Conservation (phyloP, 2,888 invertebrate species). For the Caenorhabditis sp. region DNA sequence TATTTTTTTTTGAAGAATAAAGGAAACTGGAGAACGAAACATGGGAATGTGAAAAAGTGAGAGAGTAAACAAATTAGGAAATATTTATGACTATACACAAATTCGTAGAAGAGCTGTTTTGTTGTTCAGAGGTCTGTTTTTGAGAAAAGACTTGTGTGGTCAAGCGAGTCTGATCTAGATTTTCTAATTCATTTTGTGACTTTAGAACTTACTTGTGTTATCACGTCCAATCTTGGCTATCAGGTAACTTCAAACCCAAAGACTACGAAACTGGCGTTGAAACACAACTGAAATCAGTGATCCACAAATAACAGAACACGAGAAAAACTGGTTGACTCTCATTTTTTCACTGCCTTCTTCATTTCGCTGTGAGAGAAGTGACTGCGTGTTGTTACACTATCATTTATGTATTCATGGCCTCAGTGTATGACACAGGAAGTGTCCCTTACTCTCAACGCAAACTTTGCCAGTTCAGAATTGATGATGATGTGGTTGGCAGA, state of each 20-base stretch:
- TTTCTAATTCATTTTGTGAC: no score
- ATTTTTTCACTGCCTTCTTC: slow-evolving; percentile 10
- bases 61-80: slow-evolving; percentile 35
- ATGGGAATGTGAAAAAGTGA: not conserved
- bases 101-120: not conserved
- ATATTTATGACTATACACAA: slow-evolving; percentile 30
- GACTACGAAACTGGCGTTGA: not conserved
- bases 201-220: no score
- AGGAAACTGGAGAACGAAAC: not conserved
- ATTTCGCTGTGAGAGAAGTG: not conserved
- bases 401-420: slow-evolving; percentile 40
- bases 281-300: slow-evolving; percentile 16
- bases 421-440: slow-evolving; percentile 33
- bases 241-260: not conserved
- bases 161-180: no score
- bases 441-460: slow-evolving; percentile 15
- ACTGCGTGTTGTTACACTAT: slow-evolving; percentile 43
- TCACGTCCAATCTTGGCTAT: no score
- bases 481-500: not conserved
- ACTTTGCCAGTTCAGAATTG: slow-evolving; percentile 1
- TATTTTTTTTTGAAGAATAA: not conserved
- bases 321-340: slow-evolving; percentile 8
- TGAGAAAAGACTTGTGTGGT: no score
- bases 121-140: no score
- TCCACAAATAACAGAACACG: slow-evolving; percentile 33